Evolutionary conservation across 2,797 vertebrate genomes (phyloP), one percentile per base, ranked within the genome.

Genomic region (Chloroceryle inda): DNA sequence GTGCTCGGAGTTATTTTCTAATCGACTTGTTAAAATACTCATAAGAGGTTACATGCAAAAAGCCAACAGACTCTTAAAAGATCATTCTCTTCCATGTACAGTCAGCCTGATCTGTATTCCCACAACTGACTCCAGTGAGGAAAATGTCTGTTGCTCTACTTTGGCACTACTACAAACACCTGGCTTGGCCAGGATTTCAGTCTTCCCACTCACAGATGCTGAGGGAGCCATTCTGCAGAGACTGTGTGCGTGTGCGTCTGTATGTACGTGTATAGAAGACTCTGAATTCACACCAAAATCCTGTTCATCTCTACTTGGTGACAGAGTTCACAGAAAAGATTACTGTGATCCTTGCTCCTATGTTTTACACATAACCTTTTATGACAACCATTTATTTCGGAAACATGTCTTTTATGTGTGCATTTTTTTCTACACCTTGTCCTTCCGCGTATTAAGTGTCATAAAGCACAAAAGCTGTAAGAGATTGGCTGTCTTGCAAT

Each of bases 91-190:
- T 88, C 62, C 45, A 79, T 1, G 2, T 58, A 87, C 52, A 80
- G 38, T 62, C 77, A 88, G 63, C 22, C 52, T 74, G 42, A 85
- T 82, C 35, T 87, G 24, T 69, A 91, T 96, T 94, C 92, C 95
- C 93, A 95, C 81, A 95, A 63, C 82, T 82, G 45, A 91, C 31
- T 86, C 38, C 31, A 88, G 76, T 24, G 82, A 68, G 71, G 69
- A 83, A 93, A 92, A 73, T 93, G 81, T 79, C 74, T 92, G 52
- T 79, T 85, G 85, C 81, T 96, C 63, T 77, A 10, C 69, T 94
- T 82, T 96, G 94, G 96, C 94, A 92, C 33, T 35, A 78, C 81
- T 95, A 93, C 88, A 94, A 96, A 95, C 96, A 97, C 93, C 97
- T 96, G 96, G 86, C 27, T 95, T 96, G 87, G 89, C 93, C 68